A percentile compares a stretch with the other conserved stretches of the same genome.
phyloP scores from a whole-genome alignment of 2,113 vertebrate species.

The Protomyctophum bolini region DNA sequence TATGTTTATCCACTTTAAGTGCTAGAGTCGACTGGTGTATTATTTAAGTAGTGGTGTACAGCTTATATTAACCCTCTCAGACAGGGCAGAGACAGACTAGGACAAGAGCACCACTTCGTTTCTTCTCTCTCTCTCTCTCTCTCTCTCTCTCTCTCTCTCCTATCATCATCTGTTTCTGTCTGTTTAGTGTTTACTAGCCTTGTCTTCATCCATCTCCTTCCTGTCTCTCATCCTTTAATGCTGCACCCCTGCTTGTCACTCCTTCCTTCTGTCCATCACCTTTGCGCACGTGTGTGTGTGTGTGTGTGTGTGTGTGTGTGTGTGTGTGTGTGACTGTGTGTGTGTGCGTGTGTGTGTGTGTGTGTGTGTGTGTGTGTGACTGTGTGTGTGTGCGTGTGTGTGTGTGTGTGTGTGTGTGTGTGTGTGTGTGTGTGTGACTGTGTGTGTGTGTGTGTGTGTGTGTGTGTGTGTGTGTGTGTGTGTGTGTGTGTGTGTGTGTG shows the following conservation, averaged over 20 bases:
- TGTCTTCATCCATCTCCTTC: constrained; percentile 56
- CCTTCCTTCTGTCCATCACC: constrained; percentile 6
- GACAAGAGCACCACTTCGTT: constrained; percentile 38
- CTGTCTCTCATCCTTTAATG: constrained; percentile 25
- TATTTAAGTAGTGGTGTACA: constrained; percentile 68
- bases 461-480: too few species aligned
- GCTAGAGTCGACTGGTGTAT: constrained; percentile 63
- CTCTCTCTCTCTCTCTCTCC: constrained; percentile 35
- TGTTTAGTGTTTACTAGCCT: constrained; percentile 64
- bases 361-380: too few species aligned
- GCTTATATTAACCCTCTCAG: constrained; percentile 72
- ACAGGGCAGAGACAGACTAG: constrained; percentile 52
- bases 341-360: too few species aligned
- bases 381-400: too few species aligned
- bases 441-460: too few species aligned
- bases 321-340: too few species aligned
- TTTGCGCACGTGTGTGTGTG: background rate
- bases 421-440: too few species aligned
- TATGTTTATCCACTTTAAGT: constrained; percentile 80
- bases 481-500: too few species aligned
- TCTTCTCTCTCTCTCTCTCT: constrained; percentile 27
- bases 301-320: too few species aligned
- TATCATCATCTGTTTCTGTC: constrained; percentile 58
- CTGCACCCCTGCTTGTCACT: constrained; percentile 19
- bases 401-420: too few species aligned